Conservation (phyloP, 2,113 vertebrate species). For the Tylochromis polylepis region DNA sequence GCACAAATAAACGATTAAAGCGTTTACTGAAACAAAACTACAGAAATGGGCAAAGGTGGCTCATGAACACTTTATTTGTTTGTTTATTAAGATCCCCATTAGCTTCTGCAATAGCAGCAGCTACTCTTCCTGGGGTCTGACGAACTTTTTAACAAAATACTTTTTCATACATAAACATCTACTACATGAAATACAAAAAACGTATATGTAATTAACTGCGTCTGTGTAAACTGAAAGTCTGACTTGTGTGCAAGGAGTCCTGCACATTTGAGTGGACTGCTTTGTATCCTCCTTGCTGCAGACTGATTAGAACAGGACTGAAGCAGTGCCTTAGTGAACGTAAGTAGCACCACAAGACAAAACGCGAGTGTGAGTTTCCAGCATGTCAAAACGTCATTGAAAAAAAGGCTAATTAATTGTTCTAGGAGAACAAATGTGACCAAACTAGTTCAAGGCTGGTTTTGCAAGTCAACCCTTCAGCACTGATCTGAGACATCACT, state of each 20-base stretch:
- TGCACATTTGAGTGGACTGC: background rate
- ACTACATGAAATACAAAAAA: background rate
- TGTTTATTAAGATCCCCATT: background rate
- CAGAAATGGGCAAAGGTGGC: background rate
- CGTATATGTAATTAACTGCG: background rate
- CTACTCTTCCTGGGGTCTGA: background rate
- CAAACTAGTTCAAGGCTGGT: background rate
- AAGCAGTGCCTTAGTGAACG: background rate
- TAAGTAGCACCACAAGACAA: background rate
- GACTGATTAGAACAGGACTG: background rate
- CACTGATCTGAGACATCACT: background rate
- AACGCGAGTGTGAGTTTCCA: background rate
- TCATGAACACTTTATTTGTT: background rate
- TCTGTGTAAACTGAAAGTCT: background rate
- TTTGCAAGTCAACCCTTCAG: background rate
- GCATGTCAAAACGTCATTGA: background rate
- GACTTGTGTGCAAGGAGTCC: fast-evolving
- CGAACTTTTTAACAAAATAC: background rate
- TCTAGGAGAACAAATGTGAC: fast-evolving
- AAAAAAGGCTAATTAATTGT: background rate
- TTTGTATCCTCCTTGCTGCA: background rate
- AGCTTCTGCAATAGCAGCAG: background rate
- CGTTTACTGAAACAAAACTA: background rate
- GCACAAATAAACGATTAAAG: background rate
- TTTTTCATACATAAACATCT: background rate